A percentile compares a stretch with the other conserved stretches of the same genome.
These are phyloP conservation scores for Bedellia somnulentella DNA, from an alignment of 2,888 invertebrate genomes.

Conservation along the genomic window DNA sequence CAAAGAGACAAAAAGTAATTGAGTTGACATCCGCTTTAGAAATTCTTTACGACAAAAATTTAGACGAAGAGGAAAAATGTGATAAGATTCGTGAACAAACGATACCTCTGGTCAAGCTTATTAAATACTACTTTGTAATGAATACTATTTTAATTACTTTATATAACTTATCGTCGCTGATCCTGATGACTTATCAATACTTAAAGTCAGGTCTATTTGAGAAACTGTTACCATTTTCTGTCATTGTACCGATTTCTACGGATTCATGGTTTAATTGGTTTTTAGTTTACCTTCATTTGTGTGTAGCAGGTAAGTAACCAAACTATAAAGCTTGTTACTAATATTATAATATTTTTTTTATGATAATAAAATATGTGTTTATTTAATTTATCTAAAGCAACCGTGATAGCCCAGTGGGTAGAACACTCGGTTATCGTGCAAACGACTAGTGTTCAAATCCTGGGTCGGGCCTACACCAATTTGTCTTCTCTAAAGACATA, in stretches of 20 bases:
- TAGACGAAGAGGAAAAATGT: not conserved
- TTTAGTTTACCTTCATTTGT: too few species aligned
- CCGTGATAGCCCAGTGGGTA: too few species aligned
- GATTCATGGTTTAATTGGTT: too few species aligned
- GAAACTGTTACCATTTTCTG: conserved; percentile 26
- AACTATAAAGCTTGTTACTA: too few species aligned
- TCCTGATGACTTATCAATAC: conserved; percentile 25
- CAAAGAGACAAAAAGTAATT: conserved; percentile 3
- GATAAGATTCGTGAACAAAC: conserved; percentile 14
- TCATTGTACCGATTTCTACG: conserved; percentile 29
- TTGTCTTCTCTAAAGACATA: too few species aligned
- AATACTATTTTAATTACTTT: conserved; percentile 29
- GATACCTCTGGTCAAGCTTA: conserved; percentile 19
- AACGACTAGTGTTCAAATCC: too few species aligned
- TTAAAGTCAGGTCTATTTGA: conserved; percentile 15
- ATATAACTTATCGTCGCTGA: conserved; percentile 30
- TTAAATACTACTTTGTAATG: conserved; percentile 30
- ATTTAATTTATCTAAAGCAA: too few species aligned
- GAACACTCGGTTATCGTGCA: too few species aligned
- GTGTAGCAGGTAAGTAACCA: too few species aligned
- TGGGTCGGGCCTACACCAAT: too few species aligned
- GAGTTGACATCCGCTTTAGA: conserved; percentile 1
- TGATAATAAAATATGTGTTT: too few species aligned
- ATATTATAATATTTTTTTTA: too few species aligned
- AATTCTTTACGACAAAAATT: not conserved